phyloP scores from a whole-genome alignment of 2,888 invertebrate genomes.

The Hyposoter dolosus region DNA sequence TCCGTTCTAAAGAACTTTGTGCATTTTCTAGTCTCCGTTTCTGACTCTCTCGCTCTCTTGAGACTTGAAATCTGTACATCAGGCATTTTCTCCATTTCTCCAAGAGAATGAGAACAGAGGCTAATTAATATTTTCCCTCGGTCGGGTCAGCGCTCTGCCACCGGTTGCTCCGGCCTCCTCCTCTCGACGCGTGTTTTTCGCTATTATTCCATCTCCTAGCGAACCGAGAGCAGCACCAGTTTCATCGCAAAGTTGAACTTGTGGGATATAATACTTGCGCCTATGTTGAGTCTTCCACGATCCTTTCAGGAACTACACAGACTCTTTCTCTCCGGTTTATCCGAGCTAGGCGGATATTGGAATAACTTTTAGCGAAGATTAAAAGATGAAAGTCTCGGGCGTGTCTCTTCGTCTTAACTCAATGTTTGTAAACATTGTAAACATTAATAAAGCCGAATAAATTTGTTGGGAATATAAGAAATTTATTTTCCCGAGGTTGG shows the following conservation, averaged over 20 bases:
- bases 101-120: slow-evolving; percentile 26
- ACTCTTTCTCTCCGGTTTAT: background rate
- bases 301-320: background rate
- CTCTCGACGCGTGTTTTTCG: slow-evolving; percentile 21
- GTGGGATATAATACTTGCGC: slow-evolving; percentile 58
- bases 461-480: background rate
- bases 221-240: slow-evolving; percentile 11
- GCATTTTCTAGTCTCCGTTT: slow-evolving; percentile 24
- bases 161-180: slow-evolving; percentile 71
- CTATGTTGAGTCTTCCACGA: slow-evolving; percentile 23
- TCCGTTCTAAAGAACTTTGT: slow-evolving; percentile 38
- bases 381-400: slow-evolving; percentile 41
- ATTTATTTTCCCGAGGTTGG: background rate
- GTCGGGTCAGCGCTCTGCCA: slow-evolving; percentile 67
- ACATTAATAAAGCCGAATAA: slow-evolving; percentile 4
- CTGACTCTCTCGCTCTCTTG: slow-evolving; percentile 33
- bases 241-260: slow-evolving; percentile 52
- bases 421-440: slow-evolving; percentile 42
- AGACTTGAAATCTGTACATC: background rate
- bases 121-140: slow-evolving; percentile 75
- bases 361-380: slow-evolving; percentile 60
- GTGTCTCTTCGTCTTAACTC: slow-evolving; percentile 27
- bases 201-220: slow-evolving; percentile 49
- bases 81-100: slow-evolving; percentile 55
- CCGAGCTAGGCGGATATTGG: slow-evolving; percentile 50